These are phyloP conservation scores for Troides oblongomaculatus DNA, from an alignment of 2,888 invertebrate genomes.

Conservation along the genomic window DNA sequence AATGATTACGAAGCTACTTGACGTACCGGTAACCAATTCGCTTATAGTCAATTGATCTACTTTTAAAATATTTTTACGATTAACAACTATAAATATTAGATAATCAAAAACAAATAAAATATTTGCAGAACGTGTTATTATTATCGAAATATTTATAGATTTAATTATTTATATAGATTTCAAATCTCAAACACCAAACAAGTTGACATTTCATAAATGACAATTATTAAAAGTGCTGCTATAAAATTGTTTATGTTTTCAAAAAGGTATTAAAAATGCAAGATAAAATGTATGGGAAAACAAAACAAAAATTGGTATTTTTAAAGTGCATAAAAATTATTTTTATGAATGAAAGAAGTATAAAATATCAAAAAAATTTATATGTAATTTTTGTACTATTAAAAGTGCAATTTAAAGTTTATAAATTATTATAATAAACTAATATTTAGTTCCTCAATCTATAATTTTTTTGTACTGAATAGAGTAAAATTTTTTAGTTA, in stretches of 20 bases:
- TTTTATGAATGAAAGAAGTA: no score
- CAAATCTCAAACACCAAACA: slow-evolving; percentile 42
- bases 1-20: slow-evolving; percentile 51
- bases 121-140: slow-evolving; percentile 48
- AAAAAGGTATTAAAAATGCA: background rate
- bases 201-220: slow-evolving; percentile 34
- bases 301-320: no score
- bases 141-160: slow-evolving; percentile 63
- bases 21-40: slow-evolving; percentile 78
- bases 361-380: no score
- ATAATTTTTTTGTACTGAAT: no score
- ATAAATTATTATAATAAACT: no score
- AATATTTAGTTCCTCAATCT: no score
- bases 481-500: no score
- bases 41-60: slow-evolving; percentile 55
- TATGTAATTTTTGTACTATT: no score
- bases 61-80: slow-evolving; percentile 60
- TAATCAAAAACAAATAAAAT: slow-evolving; percentile 41
- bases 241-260: slow-evolving; percentile 18
- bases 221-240: slow-evolving; percentile 18
- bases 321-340: no score
- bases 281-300: no score
- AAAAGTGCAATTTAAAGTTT: no score
- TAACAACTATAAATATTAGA: slow-evolving; percentile 39
- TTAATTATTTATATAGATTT: slow-evolving; percentile 46